phyloP scores from a whole-genome alignment of 2,888 invertebrate genomes.

The Dryocosmus kuriphilus region DNA sequence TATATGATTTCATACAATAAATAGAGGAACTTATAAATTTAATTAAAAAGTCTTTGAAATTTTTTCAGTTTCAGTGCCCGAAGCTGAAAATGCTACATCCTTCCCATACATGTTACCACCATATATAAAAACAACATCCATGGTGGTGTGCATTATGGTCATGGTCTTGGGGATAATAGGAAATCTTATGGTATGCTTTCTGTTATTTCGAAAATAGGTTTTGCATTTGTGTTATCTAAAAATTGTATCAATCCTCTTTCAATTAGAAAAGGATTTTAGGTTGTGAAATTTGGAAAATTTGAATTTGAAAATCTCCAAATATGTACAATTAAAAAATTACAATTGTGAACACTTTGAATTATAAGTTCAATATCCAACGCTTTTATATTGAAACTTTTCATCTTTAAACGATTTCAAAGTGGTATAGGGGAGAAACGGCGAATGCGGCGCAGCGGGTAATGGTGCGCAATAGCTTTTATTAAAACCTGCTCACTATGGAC shows the following conservation, averaged over 20 bases:
- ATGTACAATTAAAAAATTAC: no score
- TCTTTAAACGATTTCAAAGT: no score
- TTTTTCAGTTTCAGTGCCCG: slow-evolving; percentile 63
- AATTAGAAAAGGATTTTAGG: not conserved
- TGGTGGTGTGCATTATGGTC: slow-evolving; percentile 92
- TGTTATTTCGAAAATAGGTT: slow-evolving; percentile 3
- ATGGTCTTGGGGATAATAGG: slow-evolving; percentile 94
- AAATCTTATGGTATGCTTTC: slow-evolving; percentile 86
- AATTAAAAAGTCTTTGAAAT: not conserved
- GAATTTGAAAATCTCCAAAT: no score
- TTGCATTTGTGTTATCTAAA: slow-evolving; percentile 31
- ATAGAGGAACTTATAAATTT: not conserved
- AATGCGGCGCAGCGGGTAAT: no score
- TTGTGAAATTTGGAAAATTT: no score
- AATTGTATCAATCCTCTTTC: not conserved
- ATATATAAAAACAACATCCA: slow-evolving; percentile 93
- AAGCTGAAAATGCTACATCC: slow-evolving; percentile 66
- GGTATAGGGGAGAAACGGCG: no score
- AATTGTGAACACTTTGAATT: no score
- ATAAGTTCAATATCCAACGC: no score
- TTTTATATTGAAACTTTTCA: no score
- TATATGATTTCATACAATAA: not conserved
- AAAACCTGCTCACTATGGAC: no score
- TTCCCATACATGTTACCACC: slow-evolving; percentile 82
- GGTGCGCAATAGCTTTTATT: no score